Evolutionary conservation across 2,113 vertebrate genomes (phyloP), one percentile per base, ranked within the genome.

Genomic region (Poecile atricapillus): DNA sequence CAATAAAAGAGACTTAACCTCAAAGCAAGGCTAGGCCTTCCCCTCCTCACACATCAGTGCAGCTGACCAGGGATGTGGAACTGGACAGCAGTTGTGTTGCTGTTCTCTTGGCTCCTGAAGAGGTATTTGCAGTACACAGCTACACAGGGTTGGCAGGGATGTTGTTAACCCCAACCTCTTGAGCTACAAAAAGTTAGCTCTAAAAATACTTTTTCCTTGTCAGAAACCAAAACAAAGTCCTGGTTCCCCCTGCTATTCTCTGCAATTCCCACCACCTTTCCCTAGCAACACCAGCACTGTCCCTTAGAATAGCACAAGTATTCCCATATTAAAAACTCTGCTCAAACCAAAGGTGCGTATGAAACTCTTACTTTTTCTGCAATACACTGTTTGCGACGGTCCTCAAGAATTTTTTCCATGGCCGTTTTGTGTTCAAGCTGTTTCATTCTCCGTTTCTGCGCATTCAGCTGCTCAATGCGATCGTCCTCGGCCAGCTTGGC

Each of bases 401-500:
- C 98, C 87, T 99, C 98, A 7, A 99, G 97, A 30, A 99, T 96
- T 62, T 98, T 98, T 92, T 99, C 98, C 93, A 99, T 98, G 5
- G 98, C 98, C 15, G 93, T 98, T 79, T 89, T 98, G 95, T 99
- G 99, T 89, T 99, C 99, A 5, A 99, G 97, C 68, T 99, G 98
- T 94, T 99, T 99, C 98, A 99, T 98, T 64, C 99, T 98, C 9
- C 95, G 97, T 58, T 98, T 99, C 94, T 99, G 98, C 22, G 97
- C 98, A 1, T 99, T 99, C 99, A 99, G 98, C 97, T 99, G 98
- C 83, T 99, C 99, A 13, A 98, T 93, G 16, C 98, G 98, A 83
- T 99, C 99, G 2, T 99, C 99, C 95, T 99, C 99, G 0, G 99
- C 99, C 58, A 99, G 97, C 96, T 98, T 99, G 25, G 98, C 98